phyloP scores from a whole-genome alignment of 2,888 invertebrate genomes.

The Caenorhabditis angaria region DNA sequence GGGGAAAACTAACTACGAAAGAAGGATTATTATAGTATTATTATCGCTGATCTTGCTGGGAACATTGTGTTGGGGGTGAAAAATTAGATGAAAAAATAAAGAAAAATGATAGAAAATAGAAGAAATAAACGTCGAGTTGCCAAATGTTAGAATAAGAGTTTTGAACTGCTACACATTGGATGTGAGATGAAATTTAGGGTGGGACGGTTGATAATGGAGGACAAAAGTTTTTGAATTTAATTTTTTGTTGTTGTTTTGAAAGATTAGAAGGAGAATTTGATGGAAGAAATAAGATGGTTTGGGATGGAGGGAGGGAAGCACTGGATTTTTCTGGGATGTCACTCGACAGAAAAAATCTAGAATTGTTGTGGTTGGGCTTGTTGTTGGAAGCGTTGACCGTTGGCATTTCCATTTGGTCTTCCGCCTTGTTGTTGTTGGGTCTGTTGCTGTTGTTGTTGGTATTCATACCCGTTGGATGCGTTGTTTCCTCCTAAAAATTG shows the following conservation, averaged over 20 bases:
- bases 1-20: neutral
- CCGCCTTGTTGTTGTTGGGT: slow-evolving; percentile 10
- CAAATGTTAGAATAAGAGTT: slow-evolving; percentile 8
- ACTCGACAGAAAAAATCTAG: slow-evolving; percentile 25
- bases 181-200: neutral
- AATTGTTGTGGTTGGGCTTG: slow-evolving; percentile 55
- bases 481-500: slow-evolving; percentile 33
- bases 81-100: neutral
- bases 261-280: slow-evolving; percentile 34
- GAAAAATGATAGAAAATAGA: slow-evolving; percentile 6
- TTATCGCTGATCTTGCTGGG: slow-evolving; percentile 10
- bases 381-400: slow-evolving; percentile 46
- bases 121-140: slow-evolving; percentile 17
- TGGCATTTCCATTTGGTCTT: slow-evolving; percentile 40
- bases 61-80: slow-evolving; percentile 5
- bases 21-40: neutral
- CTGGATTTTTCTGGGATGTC: slow-evolving; percentile 30
- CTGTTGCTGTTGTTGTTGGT: slow-evolving; percentile 25
- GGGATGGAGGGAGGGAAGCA: slow-evolving; percentile 27
- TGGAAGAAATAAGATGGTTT: neutral
- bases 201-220: slow-evolving; percentile 16
- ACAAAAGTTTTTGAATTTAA: slow-evolving; percentile 35
- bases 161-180: slow-evolving; percentile 26
- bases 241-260: no score
- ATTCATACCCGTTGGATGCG: slow-evolving; percentile 41